Base-by-base conservation (phyloP, 2,888 invertebrate genomes). In the Ypsolopha scabrella region DNA sequence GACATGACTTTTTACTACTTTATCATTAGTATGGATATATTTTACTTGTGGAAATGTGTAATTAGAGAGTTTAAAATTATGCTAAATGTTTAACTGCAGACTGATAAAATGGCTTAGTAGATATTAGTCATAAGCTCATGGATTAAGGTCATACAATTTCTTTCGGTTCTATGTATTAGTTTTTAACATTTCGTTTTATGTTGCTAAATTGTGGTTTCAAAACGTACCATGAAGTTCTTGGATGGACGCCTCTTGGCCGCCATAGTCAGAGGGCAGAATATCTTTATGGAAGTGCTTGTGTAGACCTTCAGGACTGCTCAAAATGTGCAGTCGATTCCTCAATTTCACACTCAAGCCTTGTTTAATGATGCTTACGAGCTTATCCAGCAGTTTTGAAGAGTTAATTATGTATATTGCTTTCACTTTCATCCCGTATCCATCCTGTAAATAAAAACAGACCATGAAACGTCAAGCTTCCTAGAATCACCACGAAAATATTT, bases 361-460 rank as follows among this genome's bases (percentile, higher is more conserved):
- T 55, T 75, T 86, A 0, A 80, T 41, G 7, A 87, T 45, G 1
- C 60, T 59, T 1, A 83, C 53, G 0, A 86, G 11, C 4, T 72
- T 62, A 38, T 80, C 73, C 1, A 87, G 63, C 43, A 77, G 63
- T 49, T 72, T 74, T 1, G 80, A 79, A 0, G 68, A 52, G 36
- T 82, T 76, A 13, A 87, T 53, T 7, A 86, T 58, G 52, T 85
- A 75, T 2, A 87, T 67, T 0, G 64, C 67, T 52, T 75, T 79
- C 43, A 85, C 52, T 57, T 78, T 71, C 8, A 72, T 53, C 0
- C 75, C 75, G 50, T 71, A 72, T 1, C 71, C 74, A 51, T 72
- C 72, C 61, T 80, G 70, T n/a, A 64, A 61, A 24, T 24, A 24
- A 24, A 24, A 24, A 24, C 24, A 24, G 24, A 4, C 24, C 24